These are phyloP conservation scores for Heteractis magnifica DNA, from an alignment of 92 coral and sea anemone genomes.

Conservation along the genomic window DNA sequence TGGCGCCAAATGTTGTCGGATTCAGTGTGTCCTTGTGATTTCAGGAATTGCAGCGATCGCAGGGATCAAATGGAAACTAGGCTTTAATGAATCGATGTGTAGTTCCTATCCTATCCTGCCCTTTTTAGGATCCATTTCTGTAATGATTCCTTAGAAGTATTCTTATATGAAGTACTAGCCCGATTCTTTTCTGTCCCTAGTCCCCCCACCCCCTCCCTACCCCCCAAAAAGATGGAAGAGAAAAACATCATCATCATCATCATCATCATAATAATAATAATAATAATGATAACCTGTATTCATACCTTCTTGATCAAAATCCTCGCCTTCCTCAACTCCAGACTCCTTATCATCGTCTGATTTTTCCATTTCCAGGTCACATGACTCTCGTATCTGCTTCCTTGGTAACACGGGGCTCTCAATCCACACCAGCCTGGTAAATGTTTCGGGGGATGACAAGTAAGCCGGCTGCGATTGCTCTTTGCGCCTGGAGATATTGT, in stretches of 20 bases:
- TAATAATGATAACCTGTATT: not conserved
- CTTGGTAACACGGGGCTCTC: slow-evolving; percentile 85
- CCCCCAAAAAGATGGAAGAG: not conserved
- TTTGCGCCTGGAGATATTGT: slow-evolving; percentile 55
- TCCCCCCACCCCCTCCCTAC: too few relatives aligned
- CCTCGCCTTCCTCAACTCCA: slow-evolving; percentile 47
- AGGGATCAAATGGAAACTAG: not conserved
- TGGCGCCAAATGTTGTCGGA: too few relatives aligned
- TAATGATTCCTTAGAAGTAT: not conserved
- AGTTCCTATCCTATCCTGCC: not conserved
- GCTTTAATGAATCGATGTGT: not conserved
- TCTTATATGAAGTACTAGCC: not conserved
- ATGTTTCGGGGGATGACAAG: slow-evolving; percentile 69
- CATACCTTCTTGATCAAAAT: slow-evolving; percentile 34
- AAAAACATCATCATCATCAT: not conserved
- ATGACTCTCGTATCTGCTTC: slow-evolving; percentile 36
- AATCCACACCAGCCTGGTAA: slow-evolving; percentile 96
- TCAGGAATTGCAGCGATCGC: too few relatives aligned
- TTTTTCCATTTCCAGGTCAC: slow-evolving; percentile 24
- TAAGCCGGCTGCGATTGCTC: slow-evolving; percentile 60
- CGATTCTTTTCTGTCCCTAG: not conserved
- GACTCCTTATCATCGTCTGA: slow-evolving; percentile 49
- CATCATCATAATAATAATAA: not conserved
- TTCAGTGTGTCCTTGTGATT: too few relatives aligned
- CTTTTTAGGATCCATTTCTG: not conserved